A percentile compares a stretch with the other conserved stretches of the same genome.
Evolutionary conservation across 2,888 invertebrate species (phyloP).

Genomic region (Polyploca ridens): DNA sequence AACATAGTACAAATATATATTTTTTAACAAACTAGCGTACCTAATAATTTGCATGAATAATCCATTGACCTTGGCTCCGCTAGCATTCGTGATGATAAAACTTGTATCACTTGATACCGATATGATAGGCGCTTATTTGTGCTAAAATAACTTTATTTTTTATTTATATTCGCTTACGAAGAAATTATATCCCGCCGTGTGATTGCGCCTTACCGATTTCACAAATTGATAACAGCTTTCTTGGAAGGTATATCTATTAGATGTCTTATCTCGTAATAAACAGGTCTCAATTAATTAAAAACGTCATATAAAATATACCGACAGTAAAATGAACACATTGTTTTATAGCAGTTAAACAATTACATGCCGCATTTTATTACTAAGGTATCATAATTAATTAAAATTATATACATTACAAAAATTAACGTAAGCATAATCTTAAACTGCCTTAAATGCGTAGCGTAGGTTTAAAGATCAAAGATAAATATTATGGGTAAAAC

Average conservation of each 20-base stretch:
- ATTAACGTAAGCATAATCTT: constrained; percentile 2
- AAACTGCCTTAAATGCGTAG: constrained; percentile 10
- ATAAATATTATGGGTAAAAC: constrained; percentile 30
- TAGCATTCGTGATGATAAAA: constrained; percentile 31
- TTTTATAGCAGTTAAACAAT: background rate
- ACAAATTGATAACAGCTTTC: background rate
- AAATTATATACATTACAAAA: background rate
- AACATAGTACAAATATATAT: too few relatives aligned
- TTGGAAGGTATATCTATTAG: background rate
- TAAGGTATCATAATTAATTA: background rate
- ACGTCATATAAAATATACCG: background rate
- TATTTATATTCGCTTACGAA: constrained; percentile 6
- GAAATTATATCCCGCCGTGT: background rate
- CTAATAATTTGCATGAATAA: constrained; percentile 42
- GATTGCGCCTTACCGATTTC: background rate
- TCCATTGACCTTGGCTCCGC: constrained; percentile 39
- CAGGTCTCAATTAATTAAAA: background rate
- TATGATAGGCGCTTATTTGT: constrained; percentile 17
- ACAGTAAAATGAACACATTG: background rate
- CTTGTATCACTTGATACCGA: constrained; percentile 24
- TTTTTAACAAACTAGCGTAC: background rate
- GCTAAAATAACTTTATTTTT: background rate
- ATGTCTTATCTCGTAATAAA: background rate
- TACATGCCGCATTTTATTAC: background rate
- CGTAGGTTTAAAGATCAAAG: constrained; percentile 29